These are phyloP conservation scores for Sciaenops ocellatus DNA, from an alignment of 2,797 vertebrate species.

Conservation along the genomic window DNA sequence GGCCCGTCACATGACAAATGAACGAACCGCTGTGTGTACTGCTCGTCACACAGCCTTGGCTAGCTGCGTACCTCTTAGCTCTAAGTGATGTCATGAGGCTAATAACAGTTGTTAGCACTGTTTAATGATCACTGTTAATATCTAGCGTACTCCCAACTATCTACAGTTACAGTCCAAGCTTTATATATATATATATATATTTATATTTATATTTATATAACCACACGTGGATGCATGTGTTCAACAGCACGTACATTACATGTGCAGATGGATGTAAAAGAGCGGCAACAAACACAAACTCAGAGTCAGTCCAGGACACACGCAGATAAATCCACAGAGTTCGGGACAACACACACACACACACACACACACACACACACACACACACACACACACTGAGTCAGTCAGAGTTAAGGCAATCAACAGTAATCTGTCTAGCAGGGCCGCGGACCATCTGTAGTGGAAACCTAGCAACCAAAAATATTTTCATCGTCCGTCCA, in stretches of 20 bases:
- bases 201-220: too few species aligned
- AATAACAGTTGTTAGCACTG: too few species aligned
- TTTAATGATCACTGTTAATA: too few species aligned
- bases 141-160: too few species aligned
- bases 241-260: background rate
- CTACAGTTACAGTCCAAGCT: too few species aligned
- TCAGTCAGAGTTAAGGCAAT: slow-evolving; percentile 71
- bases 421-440: slow-evolving; percentile 65
- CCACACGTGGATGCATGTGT: background rate
- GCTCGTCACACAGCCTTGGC: too few species aligned
- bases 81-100: too few species aligned
- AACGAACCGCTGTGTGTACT: too few species aligned
- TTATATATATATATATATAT: too few species aligned
- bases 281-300: slow-evolving; percentile 30
- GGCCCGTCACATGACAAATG: too few species aligned
- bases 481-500: slow-evolving; percentile 58
- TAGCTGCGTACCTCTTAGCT: too few species aligned
- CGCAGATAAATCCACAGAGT: slow-evolving; percentile 56
- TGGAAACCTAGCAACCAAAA: slow-evolving; percentile 62
- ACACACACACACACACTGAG: slow-evolving; percentile 48
- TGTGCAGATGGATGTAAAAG: slow-evolving; percentile 1
- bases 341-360: too few species aligned
- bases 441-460: slow-evolving; percentile 59
- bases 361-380: slow-evolving; percentile 33
- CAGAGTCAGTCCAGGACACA: slow-evolving; percentile 47